Conservation (phyloP, 2,113 vertebrate genomes). For the Colius striatus region DNA sequence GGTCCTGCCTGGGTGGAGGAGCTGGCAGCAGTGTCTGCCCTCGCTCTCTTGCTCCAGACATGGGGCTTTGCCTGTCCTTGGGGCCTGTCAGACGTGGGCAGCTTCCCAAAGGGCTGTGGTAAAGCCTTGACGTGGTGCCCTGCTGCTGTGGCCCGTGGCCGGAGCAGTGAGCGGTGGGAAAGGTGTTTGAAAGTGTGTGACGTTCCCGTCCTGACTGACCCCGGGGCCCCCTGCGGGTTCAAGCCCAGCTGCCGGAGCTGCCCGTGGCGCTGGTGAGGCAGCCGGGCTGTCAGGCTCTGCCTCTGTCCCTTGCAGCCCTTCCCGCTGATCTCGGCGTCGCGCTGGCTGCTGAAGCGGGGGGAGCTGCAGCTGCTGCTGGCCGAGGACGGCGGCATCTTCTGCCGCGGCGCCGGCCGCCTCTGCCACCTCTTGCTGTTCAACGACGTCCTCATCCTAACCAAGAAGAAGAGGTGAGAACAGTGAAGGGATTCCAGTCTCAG, state of each 20-base stretch:
- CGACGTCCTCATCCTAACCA: conserved; percentile 92
- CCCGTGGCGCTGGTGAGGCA: background rate
- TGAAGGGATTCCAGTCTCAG: rapidly evolving
- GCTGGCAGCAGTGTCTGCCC: background rate
- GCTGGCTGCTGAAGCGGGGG: conserved; percentile 91
- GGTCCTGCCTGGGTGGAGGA: background rate
- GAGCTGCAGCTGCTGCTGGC: conserved; percentile 78
- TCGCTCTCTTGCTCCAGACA: background rate
- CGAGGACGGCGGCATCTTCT: conserved; percentile 87
- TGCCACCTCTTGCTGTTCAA: conserved; percentile 93
- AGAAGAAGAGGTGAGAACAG: conserved; percentile 86
- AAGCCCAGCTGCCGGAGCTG: rapidly evolving
- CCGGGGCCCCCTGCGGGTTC: rapidly evolving
- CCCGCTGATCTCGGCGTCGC: conserved; percentile 87
- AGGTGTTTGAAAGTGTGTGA: rapidly evolving
- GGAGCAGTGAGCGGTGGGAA: background rate
- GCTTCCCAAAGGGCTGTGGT: background rate
- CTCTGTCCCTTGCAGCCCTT: conserved; percentile 73
- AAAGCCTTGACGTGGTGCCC: background rate
- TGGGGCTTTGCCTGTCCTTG: rapidly evolving
- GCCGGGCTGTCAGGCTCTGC: no score
- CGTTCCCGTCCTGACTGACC: background rate
- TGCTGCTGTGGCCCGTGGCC: background rate
- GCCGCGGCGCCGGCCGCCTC: conserved; percentile 83
- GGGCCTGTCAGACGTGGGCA: background rate